Conservation (phyloP, 2,113 vertebrate species). For the Anguilla japonica region DNA sequence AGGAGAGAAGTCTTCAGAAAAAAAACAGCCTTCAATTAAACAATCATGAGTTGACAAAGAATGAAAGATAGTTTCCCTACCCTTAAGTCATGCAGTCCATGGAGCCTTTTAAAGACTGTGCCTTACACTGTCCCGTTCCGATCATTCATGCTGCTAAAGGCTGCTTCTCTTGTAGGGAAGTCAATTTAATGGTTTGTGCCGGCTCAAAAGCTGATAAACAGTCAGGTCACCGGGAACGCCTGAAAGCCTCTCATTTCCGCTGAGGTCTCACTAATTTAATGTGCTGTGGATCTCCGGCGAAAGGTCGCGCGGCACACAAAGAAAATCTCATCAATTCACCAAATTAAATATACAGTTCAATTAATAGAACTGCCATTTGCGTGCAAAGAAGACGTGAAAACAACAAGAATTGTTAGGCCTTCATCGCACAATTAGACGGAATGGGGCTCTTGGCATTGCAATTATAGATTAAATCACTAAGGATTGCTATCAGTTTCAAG, state of each 20-base stretch:
- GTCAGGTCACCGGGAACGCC: not conserved
- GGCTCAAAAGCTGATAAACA: not conserved
- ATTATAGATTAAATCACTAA: constrained; percentile 20
- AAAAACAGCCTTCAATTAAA: not conserved
- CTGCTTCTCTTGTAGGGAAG: not conserved
- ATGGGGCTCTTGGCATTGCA: constrained; percentile 16
- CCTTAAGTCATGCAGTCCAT: not conserved
- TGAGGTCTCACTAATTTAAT: not conserved
- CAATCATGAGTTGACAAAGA: not conserved
- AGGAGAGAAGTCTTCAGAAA: not conserved
- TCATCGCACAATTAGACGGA: constrained; percentile 12
- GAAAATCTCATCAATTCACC: not conserved
- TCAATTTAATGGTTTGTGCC: not conserved
- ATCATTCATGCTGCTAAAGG: not conserved
- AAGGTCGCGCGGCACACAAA: not conserved
- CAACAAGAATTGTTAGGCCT: constrained; percentile 11
- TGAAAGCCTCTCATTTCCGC: constrained; percentile 6
- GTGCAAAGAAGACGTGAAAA: not conserved
- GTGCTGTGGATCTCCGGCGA: not conserved
- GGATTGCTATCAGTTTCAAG: constrained; percentile 8
- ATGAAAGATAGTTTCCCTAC: not conserved
- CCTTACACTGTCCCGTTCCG: not conserved
- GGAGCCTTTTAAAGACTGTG: not conserved
- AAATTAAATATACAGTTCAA: constrained; percentile 9
- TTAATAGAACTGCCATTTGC: not conserved